These are phyloP conservation scores for Erebia epiphron DNA, from an alignment of 2,888 invertebrate species.

Conservation along the genomic window DNA sequence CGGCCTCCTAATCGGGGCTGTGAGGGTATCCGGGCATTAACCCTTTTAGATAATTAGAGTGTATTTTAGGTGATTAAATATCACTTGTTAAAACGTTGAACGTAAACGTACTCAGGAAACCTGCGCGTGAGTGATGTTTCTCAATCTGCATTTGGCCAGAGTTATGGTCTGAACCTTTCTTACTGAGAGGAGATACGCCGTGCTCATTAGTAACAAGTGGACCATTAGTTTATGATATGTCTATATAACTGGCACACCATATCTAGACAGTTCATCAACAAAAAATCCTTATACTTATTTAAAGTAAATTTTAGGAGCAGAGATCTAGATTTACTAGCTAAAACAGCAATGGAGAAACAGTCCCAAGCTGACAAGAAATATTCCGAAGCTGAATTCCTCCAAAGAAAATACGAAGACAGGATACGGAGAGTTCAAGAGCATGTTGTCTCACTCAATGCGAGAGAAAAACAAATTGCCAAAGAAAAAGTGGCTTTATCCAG, in stretches of 20 bases:
- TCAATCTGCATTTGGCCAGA: too few relatives aligned
- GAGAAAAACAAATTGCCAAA: slow-evolving; percentile 84
- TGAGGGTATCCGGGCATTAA: too few relatives aligned
- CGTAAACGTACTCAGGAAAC: too few relatives aligned
- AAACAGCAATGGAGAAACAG: slow-evolving; percentile 83
- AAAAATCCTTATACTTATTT: background rate
- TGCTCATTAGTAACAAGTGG: too few relatives aligned
- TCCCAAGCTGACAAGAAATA: slow-evolving; percentile 81
- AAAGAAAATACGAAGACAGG: slow-evolving; percentile 82
- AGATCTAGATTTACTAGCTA: slow-evolving; percentile 79
- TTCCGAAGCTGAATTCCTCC: slow-evolving; percentile 79
- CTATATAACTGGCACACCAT: background rate
- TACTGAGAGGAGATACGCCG: too few relatives aligned
- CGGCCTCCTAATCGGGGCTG: too few relatives aligned
- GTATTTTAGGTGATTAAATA: too few relatives aligned
- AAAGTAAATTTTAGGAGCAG: slow-evolving; percentile 59
- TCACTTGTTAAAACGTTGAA: too few relatives aligned
- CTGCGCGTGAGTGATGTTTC: too few relatives aligned
- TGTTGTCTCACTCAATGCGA: slow-evolving; percentile 74
- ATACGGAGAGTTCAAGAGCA: slow-evolving; percentile 83
- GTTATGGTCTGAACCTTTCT: too few relatives aligned
- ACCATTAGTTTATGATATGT: too few relatives aligned
- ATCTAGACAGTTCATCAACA: background rate
- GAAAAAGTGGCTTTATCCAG: slow-evolving; percentile 84
- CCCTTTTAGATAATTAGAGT: too few relatives aligned